Percentiles rank a stretch among this genome's conserved stretches.
Conservation (phyloP, 2,113 vertebrate species). For the Tetraodon nigroviridis region DNA sequence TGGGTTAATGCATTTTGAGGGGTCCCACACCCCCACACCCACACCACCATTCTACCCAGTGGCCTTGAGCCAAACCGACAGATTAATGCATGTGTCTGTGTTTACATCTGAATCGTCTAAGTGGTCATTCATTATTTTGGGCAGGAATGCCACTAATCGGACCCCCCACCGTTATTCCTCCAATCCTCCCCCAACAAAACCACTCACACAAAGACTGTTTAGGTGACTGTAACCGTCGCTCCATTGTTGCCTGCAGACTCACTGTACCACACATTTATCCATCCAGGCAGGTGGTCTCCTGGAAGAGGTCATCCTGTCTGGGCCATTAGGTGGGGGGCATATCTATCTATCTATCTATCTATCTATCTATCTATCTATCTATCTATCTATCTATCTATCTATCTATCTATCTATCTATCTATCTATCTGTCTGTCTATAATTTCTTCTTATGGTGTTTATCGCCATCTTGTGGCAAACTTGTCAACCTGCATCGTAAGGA, state of each 20-base stretch:
- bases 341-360: slow-evolving; percentile 4
- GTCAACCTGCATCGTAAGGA: background rate
- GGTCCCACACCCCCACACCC: slow-evolving; percentile 35
- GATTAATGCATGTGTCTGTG: slow-evolving; percentile 13
- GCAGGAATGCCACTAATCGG: slow-evolving; percentile 49
- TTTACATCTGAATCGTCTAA: slow-evolving; percentile 40
- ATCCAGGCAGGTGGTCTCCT: slow-evolving; percentile 61
- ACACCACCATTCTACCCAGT: slow-evolving; percentile 4
- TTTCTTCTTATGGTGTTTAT: slow-evolving; percentile 5
- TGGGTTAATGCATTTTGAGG: slow-evolving; percentile 61
- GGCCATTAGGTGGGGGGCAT: slow-evolving; percentile 40
- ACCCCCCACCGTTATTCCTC: slow-evolving; percentile 47
- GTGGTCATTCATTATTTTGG: slow-evolving; percentile 49
- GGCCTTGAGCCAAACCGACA: slow-evolving; percentile 38
- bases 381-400: slow-evolving; percentile 1
- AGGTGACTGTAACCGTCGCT: slow-evolving; percentile 56
- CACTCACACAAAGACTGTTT: slow-evolving; percentile 30
- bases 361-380: slow-evolving; percentile 1
- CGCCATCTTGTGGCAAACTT: slow-evolving; percentile 28
- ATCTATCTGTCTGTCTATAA: background rate
- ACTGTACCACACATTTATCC: slow-evolving; percentile 51
- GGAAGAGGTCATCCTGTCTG: slow-evolving; percentile 58
- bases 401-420: slow-evolving; percentile 1
- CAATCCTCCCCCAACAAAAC: slow-evolving; percentile 26
- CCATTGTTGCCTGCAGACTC: slow-evolving; percentile 55